Percentiles rank a stretch among this genome's conserved stretches.
Conservation (phyloP, 2,888 invertebrate species). For the Chironomus tentans region DNA sequence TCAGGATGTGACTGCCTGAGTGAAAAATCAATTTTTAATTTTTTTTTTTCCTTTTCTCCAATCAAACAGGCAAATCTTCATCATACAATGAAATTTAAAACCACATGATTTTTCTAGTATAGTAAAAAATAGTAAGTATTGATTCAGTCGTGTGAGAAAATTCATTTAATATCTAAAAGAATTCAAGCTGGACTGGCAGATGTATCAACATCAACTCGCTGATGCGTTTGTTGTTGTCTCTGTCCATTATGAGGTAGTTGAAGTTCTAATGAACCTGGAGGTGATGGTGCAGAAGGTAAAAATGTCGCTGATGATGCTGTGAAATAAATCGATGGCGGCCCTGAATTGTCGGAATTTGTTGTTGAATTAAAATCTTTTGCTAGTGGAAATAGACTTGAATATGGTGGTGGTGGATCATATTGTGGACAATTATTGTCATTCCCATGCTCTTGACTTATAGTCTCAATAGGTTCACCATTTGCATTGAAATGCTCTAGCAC, state of each 20-base stretch:
- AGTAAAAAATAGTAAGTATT: no score
- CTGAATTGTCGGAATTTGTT: slow-evolving; percentile 43
- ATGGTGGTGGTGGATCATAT: slow-evolving; percentile 53
- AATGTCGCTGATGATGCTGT: slow-evolving; percentile 14
- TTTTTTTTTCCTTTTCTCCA: neutral
- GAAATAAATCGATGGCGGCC: slow-evolving; percentile 35
- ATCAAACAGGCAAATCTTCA: neutral
- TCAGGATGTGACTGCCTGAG: no score
- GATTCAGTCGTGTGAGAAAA: neutral
- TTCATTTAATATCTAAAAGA: neutral
- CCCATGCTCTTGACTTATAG: neutral
- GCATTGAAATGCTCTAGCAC: slow-evolving; percentile 17
- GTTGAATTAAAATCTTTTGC: slow-evolving; percentile 33
- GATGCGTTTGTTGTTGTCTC: neutral
- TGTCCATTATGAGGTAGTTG: neutral
- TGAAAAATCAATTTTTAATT: no score
- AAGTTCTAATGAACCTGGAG: slow-evolving; percentile 5
- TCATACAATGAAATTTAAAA: neutral
- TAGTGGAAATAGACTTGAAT: slow-evolving; percentile 55
- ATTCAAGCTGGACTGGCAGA: neutral
- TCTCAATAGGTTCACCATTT: slow-evolving; percentile 13
- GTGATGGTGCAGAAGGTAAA: neutral
- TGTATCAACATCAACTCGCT: neutral
- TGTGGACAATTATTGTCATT: slow-evolving; percentile 30
- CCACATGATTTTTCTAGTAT: no score